Percentiles rank a stretch among this genome's conserved stretches.
phyloP scores from a whole-genome alignment of 1,140 invertebrate species.

The Latrodectus geometricus region DNA sequence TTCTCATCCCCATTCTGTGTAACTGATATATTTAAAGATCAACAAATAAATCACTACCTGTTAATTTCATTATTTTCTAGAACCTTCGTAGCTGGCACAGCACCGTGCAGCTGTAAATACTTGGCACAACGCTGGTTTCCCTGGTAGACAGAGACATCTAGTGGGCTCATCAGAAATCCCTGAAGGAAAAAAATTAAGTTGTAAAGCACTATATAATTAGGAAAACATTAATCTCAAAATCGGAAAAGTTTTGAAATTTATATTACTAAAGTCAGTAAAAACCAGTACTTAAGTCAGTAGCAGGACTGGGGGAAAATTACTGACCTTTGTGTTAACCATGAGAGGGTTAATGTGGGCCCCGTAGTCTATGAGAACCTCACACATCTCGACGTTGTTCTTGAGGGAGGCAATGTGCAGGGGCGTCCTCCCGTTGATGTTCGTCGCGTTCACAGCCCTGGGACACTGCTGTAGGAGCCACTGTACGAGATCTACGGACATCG shows the following conservation, averaged over 20 bases:
- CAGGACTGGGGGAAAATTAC: too few species aligned
- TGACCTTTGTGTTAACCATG: conserved; percentile 79
- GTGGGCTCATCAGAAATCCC: conserved; percentile 85
- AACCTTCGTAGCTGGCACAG: conserved; percentile 80
- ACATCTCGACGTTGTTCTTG: conserved; percentile 93
- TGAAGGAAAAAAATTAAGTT: conserved; percentile 25
- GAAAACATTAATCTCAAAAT: too few species aligned
- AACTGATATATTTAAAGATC: not conserved
- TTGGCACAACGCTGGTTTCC: conserved; percentile 91
- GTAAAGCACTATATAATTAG: too few species aligned
- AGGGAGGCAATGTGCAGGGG: conserved; percentile 94
- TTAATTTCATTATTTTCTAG: conserved; percentile 60
- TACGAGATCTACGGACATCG: conserved; percentile 62
- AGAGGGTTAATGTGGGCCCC: conserved; percentile 85
- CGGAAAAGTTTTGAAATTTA: too few species aligned
- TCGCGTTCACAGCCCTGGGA: conserved; percentile 85
- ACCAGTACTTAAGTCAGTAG: too few species aligned
- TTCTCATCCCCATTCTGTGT: too few species aligned
- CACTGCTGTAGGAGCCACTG: conserved; percentile 84
- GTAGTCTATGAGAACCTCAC: conserved; percentile 86
- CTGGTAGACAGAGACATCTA: conserved; percentile 88
- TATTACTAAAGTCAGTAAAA: too few species aligned
- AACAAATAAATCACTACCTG: conserved; percentile 44
- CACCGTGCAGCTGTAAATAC: conserved; percentile 91
- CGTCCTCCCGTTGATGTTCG: conserved; percentile 92